A percentile compares a stretch with the other conserved stretches of the same genome.
Evolutionary conservation across 2,797 vertebrate species (phyloP).

Genomic region (Sternarchorhynchus goeldii): DNA sequence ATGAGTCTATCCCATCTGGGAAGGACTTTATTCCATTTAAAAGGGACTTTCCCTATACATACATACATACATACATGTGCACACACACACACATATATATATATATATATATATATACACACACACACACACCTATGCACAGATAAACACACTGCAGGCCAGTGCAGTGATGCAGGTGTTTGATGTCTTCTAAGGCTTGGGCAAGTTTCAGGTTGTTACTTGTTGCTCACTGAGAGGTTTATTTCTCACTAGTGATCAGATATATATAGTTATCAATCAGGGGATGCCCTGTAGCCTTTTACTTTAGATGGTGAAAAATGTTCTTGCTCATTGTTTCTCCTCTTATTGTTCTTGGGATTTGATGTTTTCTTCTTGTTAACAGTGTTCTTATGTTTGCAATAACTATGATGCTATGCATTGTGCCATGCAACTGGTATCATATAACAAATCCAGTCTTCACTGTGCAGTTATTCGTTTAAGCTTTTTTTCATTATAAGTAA

Average conservation of each 20-base stretch:
- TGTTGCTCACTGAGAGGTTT: conserved; percentile 40
- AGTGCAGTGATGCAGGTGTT: conserved; percentile 21
- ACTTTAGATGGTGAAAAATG: conserved; percentile 20
- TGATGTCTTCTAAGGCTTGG: conserved; percentile 10
- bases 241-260: conserved; percentile 33
- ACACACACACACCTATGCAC: conserved; percentile 16
- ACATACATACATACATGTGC: conserved; percentile 11
- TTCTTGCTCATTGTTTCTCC: neutral
- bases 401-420: neutral
- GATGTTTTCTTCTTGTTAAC: neutral
- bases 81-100: conserved; percentile 10
- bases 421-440: neutral
- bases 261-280: conserved; percentile 33
- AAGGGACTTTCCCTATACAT: conserved; percentile 7
- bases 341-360: neutral
- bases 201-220: conserved; percentile 33
- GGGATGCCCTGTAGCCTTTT: conserved; percentile 31
- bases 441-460: neutral
- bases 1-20: conserved; percentile 18
- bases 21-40: conserved; percentile 16
- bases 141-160: conserved; percentile 8
- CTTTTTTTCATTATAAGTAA: conserved; percentile 7
- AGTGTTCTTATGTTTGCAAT: neutral
- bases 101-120: conserved; percentile 1
- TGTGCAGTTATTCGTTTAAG: conserved; percentile 29